Conservation (phyloP, 2,888 invertebrate genomes). For the Thecocarcelia acutangulata region DNA sequence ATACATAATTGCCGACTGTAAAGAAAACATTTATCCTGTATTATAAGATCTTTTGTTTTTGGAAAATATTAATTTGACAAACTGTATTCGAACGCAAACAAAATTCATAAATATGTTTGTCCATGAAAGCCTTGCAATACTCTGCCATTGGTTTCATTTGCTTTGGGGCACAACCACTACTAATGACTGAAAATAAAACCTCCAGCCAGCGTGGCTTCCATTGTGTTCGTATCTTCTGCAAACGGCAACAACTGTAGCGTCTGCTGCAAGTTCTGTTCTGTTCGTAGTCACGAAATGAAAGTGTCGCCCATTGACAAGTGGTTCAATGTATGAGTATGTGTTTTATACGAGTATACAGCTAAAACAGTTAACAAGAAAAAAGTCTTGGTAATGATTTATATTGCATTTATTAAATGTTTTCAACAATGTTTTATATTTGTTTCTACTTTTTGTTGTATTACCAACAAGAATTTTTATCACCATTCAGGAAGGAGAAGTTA, state of each 20-base stretch:
- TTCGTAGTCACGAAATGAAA: neutral
- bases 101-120: slow-evolving; percentile 1
- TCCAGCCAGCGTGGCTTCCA: neutral
- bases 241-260: slow-evolving; percentile 41
- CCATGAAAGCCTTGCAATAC: neutral
- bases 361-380: neutral
- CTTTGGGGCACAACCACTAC: slow-evolving; percentile 40
- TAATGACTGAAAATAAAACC: slow-evolving; percentile 23
- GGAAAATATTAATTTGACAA: neutral
- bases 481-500: neutral
- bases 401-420: slow-evolving; percentile 81
- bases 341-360: slow-evolving; percentile 42
- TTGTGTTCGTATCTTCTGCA: slow-evolving; percentile 4
- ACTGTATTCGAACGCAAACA: neutral
- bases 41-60: no score
- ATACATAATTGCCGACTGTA: no score
- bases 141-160: slow-evolving; percentile 13
- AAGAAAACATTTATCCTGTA: no score
- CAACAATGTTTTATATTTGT: slow-evolving; percentile 73
- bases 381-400: slow-evolving; percentile 79
- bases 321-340: slow-evolving; percentile 61
- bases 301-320: slow-evolving; percentile 28
- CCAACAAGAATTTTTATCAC: slow-evolving; percentile 47
- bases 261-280: slow-evolving; percentile 19
- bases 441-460: slow-evolving; percentile 8